A percentile compares a stretch with the other conserved stretches of the same genome.
Evolutionary conservation across 2,888 invertebrate species (phyloP).

Genomic region (Microctonus brassicae): DNA sequence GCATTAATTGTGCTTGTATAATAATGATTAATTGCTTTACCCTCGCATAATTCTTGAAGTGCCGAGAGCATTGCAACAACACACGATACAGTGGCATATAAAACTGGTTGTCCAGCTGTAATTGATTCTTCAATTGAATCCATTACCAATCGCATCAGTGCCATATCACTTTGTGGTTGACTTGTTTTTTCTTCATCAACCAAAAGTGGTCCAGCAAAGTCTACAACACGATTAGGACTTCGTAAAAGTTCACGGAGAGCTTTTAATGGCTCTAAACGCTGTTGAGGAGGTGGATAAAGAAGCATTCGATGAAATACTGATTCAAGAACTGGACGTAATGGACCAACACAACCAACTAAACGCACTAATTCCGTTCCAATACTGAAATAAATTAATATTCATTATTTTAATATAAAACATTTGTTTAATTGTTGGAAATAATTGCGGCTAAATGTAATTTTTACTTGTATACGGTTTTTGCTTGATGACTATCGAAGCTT

Average conservation of each 20-base stretch:
- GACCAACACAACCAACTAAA: conserved; percentile 87
- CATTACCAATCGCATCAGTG: conserved; percentile 87
- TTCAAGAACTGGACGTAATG: conserved; percentile 91
- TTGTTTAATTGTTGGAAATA: no score
- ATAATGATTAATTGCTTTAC: conserved; percentile 78
- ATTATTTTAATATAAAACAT: no score
- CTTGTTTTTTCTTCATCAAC: conserved; percentile 75
- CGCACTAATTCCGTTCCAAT: conserved; percentile 91
- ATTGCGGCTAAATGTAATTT: not conserved
- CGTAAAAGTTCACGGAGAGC: conserved; percentile 85
- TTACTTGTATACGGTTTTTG: conserved; percentile 90
- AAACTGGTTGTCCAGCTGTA: conserved; percentile 81
- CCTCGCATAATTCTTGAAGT: conserved; percentile 83
- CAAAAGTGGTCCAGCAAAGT: conserved; percentile 75
- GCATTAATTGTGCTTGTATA: conserved; percentile 65
- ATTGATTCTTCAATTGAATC: conserved; percentile 94
- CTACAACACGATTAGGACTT: conserved; percentile 84
- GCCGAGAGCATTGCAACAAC: conserved; percentile 87
- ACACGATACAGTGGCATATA: conserved; percentile 86
- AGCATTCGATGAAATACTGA: conserved; percentile 94
- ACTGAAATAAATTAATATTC: conserved; percentile 70
- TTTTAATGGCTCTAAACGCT: conserved; percentile 86
- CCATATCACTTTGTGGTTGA: conserved; percentile 83
- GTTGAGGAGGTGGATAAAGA: conserved; percentile 86
- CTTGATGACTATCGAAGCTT: conserved; percentile 85